phyloP scores from a whole-genome alignment of 2,888 invertebrate genomes.

The Odontocerum albicorne region DNA sequence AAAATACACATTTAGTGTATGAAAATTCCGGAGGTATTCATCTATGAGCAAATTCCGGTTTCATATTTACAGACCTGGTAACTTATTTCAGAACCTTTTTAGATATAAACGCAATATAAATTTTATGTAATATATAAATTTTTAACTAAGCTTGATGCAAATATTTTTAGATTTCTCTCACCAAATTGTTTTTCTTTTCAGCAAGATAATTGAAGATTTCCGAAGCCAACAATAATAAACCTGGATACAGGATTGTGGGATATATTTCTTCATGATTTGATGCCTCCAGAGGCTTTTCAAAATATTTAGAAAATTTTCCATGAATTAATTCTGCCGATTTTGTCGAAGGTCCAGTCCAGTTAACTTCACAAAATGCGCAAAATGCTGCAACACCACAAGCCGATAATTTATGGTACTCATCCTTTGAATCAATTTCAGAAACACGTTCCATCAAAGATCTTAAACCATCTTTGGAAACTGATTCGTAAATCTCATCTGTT shows the following conservation, averaged over 20 bases:
- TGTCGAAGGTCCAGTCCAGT: constrained; percentile 76
- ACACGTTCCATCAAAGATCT: too few relatives aligned
- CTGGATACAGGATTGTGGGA: constrained; percentile 63
- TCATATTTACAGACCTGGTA: too few relatives aligned
- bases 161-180: too few relatives aligned
- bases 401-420: constrained; percentile 45
- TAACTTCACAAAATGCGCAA: constrained; percentile 74
- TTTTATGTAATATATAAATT: too few relatives aligned
- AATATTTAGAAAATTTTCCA: constrained; percentile 47
- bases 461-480: neutral
- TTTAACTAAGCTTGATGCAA: too few relatives aligned
- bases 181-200: constrained; percentile 46
- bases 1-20: too few relatives aligned
- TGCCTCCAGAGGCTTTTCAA: constrained; percentile 49
- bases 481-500: neutral
- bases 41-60: too few relatives aligned
- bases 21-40: too few relatives aligned
- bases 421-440: constrained; percentile 10
- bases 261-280: constrained; percentile 67
- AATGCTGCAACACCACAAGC: constrained; percentile 65
- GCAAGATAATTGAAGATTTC: constrained; percentile 48
- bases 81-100: too few relatives aligned
- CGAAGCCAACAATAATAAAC: constrained; percentile 49
- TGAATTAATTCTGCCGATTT: constrained; percentile 47
- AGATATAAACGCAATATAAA: too few relatives aligned